Conservation (phyloP, 2,888 invertebrate species). For the Phaonia tiefii region DNA sequence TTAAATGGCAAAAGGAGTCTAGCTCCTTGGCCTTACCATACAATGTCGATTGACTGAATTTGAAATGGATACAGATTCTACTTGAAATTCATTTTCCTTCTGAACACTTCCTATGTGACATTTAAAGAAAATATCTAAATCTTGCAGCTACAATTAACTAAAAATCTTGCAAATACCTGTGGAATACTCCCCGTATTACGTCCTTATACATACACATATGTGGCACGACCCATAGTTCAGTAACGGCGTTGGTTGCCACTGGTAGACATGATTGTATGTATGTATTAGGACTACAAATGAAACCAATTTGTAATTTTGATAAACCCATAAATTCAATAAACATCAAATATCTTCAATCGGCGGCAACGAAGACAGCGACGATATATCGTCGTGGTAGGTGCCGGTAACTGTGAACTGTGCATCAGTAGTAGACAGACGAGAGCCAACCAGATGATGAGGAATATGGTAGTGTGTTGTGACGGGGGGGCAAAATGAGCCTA, state of each 20-base stretch:
- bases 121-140: too few relatives aligned
- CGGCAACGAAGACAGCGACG: slow-evolving; percentile 24
- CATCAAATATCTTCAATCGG: slow-evolving; percentile 46
- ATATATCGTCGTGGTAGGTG: slow-evolving; percentile 21
- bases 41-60: too few relatives aligned
- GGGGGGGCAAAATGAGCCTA: slow-evolving; percentile 18
- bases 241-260: background rate
- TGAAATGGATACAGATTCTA: too few relatives aligned
- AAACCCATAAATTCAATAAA: slow-evolving; percentile 62
- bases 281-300: slow-evolving; percentile 46
- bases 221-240: slow-evolving; percentile 18
- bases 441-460: background rate
- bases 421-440: slow-evolving; percentile 19
- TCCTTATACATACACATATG: too few relatives aligned
- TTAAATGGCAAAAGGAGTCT: too few relatives aligned
- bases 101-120: too few relatives aligned
- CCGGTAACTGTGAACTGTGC: slow-evolving; percentile 3
- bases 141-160: too few relatives aligned
- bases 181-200: too few relatives aligned
- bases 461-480: slow-evolving; percentile 49
- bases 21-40: too few relatives aligned
- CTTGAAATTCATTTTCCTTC: too few relatives aligned
- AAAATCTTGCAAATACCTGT: too few relatives aligned
- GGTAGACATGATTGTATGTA: too few relatives aligned
- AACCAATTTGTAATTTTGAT: slow-evolving; percentile 61